A percentile compares a stretch with the other conserved stretches of the same genome.
These are phyloP conservation scores for Periophthalmus modestus DNA, from an alignment of 2,113 vertebrate species.

Conservation along the genomic window DNA sequence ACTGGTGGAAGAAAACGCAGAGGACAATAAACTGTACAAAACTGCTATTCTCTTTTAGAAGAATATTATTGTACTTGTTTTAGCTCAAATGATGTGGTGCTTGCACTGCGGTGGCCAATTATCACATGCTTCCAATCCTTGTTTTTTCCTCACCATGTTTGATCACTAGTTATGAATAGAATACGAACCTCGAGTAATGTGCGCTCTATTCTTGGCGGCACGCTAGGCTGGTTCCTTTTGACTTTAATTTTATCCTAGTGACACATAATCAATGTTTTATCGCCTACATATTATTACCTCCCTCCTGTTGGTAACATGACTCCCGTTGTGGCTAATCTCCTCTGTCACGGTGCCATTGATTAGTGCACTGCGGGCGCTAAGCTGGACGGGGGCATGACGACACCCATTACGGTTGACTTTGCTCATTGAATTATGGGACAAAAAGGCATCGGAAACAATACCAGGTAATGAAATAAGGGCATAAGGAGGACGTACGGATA, in stretches of 20 bases:
- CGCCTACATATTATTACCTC: constrained; percentile 30
- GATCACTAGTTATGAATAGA: constrained; percentile 5
- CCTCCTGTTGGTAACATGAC: constrained; percentile 41
- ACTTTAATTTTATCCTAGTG: constrained; percentile 22
- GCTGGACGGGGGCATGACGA: constrained; percentile 26
- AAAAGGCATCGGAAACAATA: constrained; percentile 7
- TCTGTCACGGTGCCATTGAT: constrained; percentile 45
- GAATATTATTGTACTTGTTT: neutral
- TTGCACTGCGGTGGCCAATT: constrained; percentile 10
- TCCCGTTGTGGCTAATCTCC: constrained; percentile 31
- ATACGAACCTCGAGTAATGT: constrained; percentile 3
- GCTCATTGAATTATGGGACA: constrained; percentile 24
- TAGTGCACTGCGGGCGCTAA: constrained; percentile 15
- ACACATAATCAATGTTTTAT: constrained; percentile 40
- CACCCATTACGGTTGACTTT: constrained; percentile 26
- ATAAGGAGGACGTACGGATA: neutral
- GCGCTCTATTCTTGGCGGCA: neutral
- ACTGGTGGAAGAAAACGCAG: no score
- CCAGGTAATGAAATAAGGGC: neutral
- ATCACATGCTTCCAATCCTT: neutral
- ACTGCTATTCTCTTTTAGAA: neutral
- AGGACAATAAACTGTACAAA: no score
- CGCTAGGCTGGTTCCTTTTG: neutral
- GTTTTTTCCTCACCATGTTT: neutral
- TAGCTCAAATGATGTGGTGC: neutral